A percentile compares a stretch with the other conserved stretches of the same genome.
Conservation (phyloP, 2,888 invertebrate species). For the Perithous albicinctus region DNA sequence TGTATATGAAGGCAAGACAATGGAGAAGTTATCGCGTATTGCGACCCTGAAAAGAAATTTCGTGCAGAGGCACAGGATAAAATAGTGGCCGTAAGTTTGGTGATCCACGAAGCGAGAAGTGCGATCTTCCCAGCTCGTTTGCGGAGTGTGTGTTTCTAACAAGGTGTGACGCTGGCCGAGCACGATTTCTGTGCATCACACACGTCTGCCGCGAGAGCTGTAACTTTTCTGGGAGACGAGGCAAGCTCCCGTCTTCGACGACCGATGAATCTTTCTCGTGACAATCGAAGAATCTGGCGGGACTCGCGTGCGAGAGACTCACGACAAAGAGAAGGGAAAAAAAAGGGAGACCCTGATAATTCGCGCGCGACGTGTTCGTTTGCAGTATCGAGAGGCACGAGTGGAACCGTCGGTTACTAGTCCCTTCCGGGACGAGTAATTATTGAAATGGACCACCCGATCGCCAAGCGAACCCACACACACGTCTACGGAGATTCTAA, state of each 20-base stretch:
- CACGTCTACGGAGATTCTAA: constrained; percentile 20
- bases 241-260: constrained; percentile 7
- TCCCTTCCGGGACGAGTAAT: constrained; percentile 33
- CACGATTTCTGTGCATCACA: constrained; percentile 36
- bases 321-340: not conserved
- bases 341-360: not conserved
- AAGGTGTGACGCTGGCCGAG: constrained; percentile 54
- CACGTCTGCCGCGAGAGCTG: constrained; percentile 7
- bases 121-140: not conserved
- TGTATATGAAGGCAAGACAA: constrained; percentile 12
- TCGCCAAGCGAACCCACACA: constrained; percentile 14
- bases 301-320: not conserved
- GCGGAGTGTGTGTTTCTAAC: constrained; percentile 49
- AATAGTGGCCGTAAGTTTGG: constrained; percentile 63
- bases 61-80: constrained; percentile 34
- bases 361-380: not conserved
- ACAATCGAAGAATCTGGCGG: constrained; percentile 9
- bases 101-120: constrained; percentile 35
- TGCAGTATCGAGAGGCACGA: not conserved
- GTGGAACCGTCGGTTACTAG: not conserved
- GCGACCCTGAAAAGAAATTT: constrained; percentile 33
- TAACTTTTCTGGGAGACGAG: constrained; percentile 20
- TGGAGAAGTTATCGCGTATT: constrained; percentile 28
- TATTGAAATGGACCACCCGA: constrained; percentile 41
- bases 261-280: constrained; percentile 50